These are phyloP conservation scores for Dryobota labecula DNA, from an alignment of 2,888 invertebrate species.

Conservation along the genomic window DNA sequence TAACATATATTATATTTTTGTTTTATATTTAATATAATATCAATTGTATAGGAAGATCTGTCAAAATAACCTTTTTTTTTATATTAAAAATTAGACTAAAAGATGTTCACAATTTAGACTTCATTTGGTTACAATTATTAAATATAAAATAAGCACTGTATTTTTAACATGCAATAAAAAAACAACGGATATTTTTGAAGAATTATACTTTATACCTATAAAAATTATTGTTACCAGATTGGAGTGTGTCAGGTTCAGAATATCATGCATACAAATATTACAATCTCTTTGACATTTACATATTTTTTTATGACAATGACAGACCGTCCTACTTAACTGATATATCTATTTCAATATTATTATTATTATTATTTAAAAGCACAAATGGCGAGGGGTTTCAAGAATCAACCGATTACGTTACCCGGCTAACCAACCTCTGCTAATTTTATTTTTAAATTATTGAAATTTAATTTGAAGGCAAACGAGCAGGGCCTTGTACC, in stretches of 20 bases:
- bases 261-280: too few relatives aligned
- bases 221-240: neutral
- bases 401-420: conserved; percentile 1
- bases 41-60: conserved; percentile 62
- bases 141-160: neutral
- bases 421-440: neutral
- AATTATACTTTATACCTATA: neutral
- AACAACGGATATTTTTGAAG: neutral
- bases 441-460: too few relatives aligned
- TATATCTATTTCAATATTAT: conserved; percentile 69
- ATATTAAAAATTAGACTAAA: neutral
- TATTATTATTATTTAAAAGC: conserved; percentile 82
- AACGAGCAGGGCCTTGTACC: too few relatives aligned
- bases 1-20: conserved; percentile 75
- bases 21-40: conserved; percentile 66
- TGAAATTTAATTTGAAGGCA: too few relatives aligned
- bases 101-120: neutral
- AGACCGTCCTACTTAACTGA: conserved; percentile 65
- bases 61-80: conserved; percentile 5
- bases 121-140: neutral
- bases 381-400: conserved; percentile 81
- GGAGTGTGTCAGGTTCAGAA: neutral
- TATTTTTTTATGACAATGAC: neutral
- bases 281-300: neutral
- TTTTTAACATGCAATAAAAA: conserved; percentile 7